Evolutionary conservation across 2,797 vertebrate species (phyloP).

Genomic region (Coluber constrictor): DNA sequence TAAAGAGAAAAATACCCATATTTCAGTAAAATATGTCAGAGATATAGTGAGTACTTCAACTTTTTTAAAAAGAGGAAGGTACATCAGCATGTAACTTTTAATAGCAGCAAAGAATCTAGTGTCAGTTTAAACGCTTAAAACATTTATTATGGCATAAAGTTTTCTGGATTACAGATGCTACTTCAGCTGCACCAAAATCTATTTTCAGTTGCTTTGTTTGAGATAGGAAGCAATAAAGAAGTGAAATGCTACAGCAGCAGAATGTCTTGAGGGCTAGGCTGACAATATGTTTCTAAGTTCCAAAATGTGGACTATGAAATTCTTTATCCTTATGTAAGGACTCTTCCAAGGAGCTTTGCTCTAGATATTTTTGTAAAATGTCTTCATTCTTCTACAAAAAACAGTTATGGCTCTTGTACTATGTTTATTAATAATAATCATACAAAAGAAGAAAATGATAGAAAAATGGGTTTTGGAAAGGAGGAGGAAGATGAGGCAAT

Average conservation of each 20-base stretch:
- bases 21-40: neutral
- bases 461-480: neutral
- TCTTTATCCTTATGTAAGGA: neutral
- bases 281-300: neutral
- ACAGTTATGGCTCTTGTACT: neutral
- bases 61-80: neutral
- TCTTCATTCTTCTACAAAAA: neutral
- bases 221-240: neutral
- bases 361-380: neutral
- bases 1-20: neutral
- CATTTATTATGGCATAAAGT: neutral
- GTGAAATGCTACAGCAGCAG: neutral
- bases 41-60: neutral
- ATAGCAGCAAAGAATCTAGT: neutral
- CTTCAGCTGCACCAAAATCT: neutral
- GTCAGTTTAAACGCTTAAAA: neutral
- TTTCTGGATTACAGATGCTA: neutral
- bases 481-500: neutral
- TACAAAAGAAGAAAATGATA: neutral
- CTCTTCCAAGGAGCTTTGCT: neutral
- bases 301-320: neutral
- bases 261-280: neutral
- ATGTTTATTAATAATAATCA: neutral
- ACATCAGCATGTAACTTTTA: neutral
- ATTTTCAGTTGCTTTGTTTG: neutral